Base-by-base conservation (phyloP, 2,888 invertebrate genomes). In the Cancer borealis region DNA sequence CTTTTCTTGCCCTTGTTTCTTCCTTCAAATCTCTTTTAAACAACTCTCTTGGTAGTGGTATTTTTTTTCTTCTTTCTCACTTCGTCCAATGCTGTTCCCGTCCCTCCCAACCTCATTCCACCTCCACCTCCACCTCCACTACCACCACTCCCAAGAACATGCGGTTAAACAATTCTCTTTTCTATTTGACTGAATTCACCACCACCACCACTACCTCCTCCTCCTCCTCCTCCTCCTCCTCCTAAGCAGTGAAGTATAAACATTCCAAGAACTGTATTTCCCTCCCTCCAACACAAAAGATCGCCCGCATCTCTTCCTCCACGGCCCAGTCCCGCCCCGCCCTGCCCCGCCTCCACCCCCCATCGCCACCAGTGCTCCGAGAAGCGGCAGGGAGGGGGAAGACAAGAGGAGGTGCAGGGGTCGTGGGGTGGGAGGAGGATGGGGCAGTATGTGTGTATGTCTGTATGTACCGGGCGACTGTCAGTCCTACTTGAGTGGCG, bases 391-490 rank as follows among this genome's bases (percentile, higher is more conserved):
- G 91, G 45, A 39, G 66, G 46, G 45, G 91, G 26, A 10, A 73
- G 45, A 5, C 21, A 30, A 21, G 66, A n/a, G 91, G 60, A 6
- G 73, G 60, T 21, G 8, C n/a, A 10, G 91, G 66, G 60, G 21
- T 30, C 8, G 54, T 21, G 39, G 4, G 39, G 39, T 21, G 45
- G 66, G 90, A 26, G 54, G 26, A 26, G 49, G 54, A 49, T 8
- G 90, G 26, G 91, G 46, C 46, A 46, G 47, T 89, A 54, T 46
- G 84, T 84, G 5, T 84, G 46, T 88, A 47, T 89, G 46, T 88
- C 10, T 89, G 91, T 60, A 54, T 91, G 91, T 39, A 79, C 79
- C 79, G 79, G 79, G 79, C 79, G 30, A 30, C 79, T 79, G 79
- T 79, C 79, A 79, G 79, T 79, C 79, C 79, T 79, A 30, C 30